Evolutionary conservation across 2,888 invertebrate genomes (phyloP), one percentile per base, ranked within the genome.

Genomic region (Azorinus chamasolen): DNA sequence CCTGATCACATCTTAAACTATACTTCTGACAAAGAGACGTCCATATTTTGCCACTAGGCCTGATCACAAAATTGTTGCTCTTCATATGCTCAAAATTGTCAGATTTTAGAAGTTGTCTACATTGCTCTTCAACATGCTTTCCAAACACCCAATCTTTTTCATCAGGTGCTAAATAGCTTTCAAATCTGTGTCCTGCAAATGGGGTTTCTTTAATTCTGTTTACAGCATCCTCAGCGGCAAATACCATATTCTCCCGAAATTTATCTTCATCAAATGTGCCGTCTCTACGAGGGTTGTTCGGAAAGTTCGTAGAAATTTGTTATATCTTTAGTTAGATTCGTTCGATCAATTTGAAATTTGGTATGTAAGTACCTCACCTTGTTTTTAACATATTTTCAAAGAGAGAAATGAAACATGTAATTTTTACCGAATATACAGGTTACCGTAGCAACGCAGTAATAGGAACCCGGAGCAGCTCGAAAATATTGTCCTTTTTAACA

Each of bases 261-360:
- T 70, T 61, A 12, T 54, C 46, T 58, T 32, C 16, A 69, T 51
- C 63, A 54, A 62, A 48, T 27, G 25, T 25, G n/a, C 70, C 70
- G 43, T 39, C 25, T 22, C 51, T 39, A 50, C 22, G 8, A 5
- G n/a, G n/a, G n/a, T n/a, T n/a, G n/a, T n/a, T n/a, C n/a, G n/a
- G n/a, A n/a, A n/a, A n/a, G n/a, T n/a, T n/a, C n/a, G n/a, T n/a
- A n/a, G n/a, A n/a, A n/a, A n/a, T n/a, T n/a, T n/a, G n/a, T n/a
- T n/a, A n/a, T n/a, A n/a, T n/a, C n/a, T n/a, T n/a, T n/a, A n/a
- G n/a, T n/a, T n/a, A n/a, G n/a, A n/a, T n/a, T n/a, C n/a, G n/a
- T n/a, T n/a, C n/a, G n/a, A n/a, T n/a, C n/a, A n/a, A n/a, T n/a
- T n/a, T n/a, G n/a, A n/a, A n/a, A n/a, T n/a, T n/a, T n/a, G n/a